These are phyloP conservation scores for Drosophila robusta DNA, from an alignment of 2,888 invertebrate species.

Conservation along the genomic window DNA sequence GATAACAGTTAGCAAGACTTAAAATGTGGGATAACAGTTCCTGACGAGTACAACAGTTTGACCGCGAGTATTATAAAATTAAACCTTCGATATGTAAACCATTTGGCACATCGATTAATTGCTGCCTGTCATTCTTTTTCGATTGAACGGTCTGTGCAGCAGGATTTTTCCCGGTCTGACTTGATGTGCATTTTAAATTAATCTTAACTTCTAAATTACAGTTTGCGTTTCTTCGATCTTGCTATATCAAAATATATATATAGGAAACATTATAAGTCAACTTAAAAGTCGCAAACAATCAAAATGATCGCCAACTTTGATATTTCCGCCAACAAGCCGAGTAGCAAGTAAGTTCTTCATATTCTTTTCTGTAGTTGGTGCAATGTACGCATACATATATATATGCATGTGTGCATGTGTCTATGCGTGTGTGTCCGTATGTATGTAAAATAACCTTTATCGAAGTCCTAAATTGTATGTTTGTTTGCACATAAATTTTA, in stretches of 20 bases:
- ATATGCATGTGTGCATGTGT: neutral
- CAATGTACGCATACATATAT: slow-evolving; percentile 4
- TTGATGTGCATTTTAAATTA: slow-evolving; percentile 41
- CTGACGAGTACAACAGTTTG: slow-evolving; percentile 25
- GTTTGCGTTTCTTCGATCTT: slow-evolving; percentile 13
- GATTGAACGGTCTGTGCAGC: slow-evolving; percentile 45
- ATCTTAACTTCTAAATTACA: slow-evolving; percentile 18
- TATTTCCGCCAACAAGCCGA: slow-evolving; percentile 87
- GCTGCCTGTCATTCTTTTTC: slow-evolving; percentile 49
- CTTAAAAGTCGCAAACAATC: slow-evolving; percentile 19
- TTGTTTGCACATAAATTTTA: slow-evolving; percentile 1
- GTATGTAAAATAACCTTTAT: slow-evolving; percentile 1
- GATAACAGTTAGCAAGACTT: slow-evolving; percentile 1
- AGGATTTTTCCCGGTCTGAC: slow-evolving; percentile 53
- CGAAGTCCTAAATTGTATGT: slow-evolving; percentile 8
- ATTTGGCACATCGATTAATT: slow-evolving; percentile 41
- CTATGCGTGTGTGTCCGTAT: neutral
- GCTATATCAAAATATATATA: neutral
- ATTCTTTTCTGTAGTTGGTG: slow-evolving; percentile 9
- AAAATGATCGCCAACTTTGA: slow-evolving; percentile 82
- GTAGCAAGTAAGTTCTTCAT: slow-evolving; percentile 87
- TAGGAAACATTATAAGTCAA: slow-evolving; percentile 14
- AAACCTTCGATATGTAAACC: slow-evolving; percentile 21
- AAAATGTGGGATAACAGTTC: slow-evolving; percentile 12
- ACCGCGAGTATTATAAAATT: slow-evolving; percentile 1